Evolutionary conservation across 2,797 vertebrate species (phyloP), one percentile per base, ranked within the genome.

Genomic region (Yasuhikotakia modesta): DNA sequence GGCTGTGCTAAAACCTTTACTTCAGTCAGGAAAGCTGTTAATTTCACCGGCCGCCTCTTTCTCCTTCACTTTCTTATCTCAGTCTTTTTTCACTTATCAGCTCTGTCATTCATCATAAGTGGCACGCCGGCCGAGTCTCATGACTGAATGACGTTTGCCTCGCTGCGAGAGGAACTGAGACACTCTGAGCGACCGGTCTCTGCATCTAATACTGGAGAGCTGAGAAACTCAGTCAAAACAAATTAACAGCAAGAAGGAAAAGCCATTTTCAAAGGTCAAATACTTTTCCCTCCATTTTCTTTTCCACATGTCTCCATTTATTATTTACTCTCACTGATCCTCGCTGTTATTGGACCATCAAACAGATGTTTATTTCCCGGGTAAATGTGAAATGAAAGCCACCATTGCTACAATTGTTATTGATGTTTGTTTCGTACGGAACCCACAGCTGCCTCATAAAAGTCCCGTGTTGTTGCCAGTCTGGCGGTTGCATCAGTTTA

Each of bases 61-160:
- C 91, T 90, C 88, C 88, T 90, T 89, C 89, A 89, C 84, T 77
- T 87, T 87, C 90, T 92, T 91, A 92, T 94, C 90, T 87, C 87
- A 84, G 32, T 66, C 61, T 58, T 57, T 55, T 35, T 79, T 61
- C 24, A 58, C 50, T 72, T 70, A 77, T 52, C 45, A 70, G 66
- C 16, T 0, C 55, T 70, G 87, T 92, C 90, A 92, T 90, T 89
- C 87, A 85, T 89, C 84, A 91, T 87, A 87, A 84, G 86, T 86
- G 89, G 81, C 87, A 88, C 71, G 24, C 86, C 86, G 87, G 89
- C 89, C 86, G 89, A 85, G 87, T 90, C 89, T 91, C 89, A 80
- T 85, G 82, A 43, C 81, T 78, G 85, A 85, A 77, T 85, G 84
- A 75, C 75, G 78, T 82, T 53, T 70, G 39, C 81, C 84, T 82